A percentile compares a stretch with the other conserved stretches of the same genome.
Conservation (phyloP, 2,888 invertebrate species). For the Cephus spinipes region DNA sequence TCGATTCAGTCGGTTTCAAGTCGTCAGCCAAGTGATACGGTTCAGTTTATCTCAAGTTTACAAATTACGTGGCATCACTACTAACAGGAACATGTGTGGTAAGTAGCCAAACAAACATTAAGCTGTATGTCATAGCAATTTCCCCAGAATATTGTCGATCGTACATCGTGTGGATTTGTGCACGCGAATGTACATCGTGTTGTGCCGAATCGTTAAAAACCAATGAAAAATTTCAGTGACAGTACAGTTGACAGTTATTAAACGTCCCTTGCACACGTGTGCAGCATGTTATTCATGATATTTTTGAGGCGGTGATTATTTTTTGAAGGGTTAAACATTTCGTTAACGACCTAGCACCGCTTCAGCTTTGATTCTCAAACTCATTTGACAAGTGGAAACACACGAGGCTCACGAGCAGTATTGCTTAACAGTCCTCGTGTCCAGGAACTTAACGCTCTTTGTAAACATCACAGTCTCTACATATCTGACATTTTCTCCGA, state of each 20-base stretch:
- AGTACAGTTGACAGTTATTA: background rate
- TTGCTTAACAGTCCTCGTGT: background rate
- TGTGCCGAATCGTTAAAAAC: background rate
- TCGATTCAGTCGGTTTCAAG: conserved; percentile 36
- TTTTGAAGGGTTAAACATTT: background rate
- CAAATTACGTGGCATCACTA: conserved; percentile 9
- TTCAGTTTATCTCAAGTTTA: background rate
- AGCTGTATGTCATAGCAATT: background rate
- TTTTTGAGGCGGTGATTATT: background rate
- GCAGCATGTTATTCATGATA: background rate
- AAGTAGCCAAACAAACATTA: conserved; percentile 11
- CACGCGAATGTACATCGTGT: background rate
- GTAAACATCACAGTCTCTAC: background rate
- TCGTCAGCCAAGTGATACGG: conserved; percentile 29
- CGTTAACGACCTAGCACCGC: background rate
- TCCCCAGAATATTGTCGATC: background rate
- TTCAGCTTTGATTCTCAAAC: background rate
- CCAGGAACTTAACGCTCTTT: background rate
- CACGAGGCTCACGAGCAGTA: background rate
- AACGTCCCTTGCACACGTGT: background rate
- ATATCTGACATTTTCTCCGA: background rate
- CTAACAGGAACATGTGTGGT: conserved; percentile 30
- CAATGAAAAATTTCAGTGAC: background rate
- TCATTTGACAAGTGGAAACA: background rate
- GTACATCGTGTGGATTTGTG: background rate